A percentile compares a stretch with the other conserved stretches of the same genome.
Conservation (phyloP, 2,888 invertebrate genomes). For the Cistogaster globosa region DNA sequence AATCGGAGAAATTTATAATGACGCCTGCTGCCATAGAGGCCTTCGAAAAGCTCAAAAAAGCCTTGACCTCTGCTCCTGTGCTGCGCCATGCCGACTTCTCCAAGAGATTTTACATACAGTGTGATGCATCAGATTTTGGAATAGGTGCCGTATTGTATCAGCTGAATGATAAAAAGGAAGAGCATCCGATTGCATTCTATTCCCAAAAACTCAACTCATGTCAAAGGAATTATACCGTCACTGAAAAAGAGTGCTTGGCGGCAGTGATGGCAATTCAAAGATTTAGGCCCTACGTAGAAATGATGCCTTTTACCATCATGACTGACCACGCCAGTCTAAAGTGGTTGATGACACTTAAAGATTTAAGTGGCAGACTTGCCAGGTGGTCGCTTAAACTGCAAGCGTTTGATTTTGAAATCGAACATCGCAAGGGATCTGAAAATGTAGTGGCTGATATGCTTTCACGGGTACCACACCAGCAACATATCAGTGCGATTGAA, state of each 20-base stretch:
- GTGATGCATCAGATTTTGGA: too few species aligned
- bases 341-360: conserved; percentile 18
- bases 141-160: too few species aligned
- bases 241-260: background rate
- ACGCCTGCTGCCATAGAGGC: too few species aligned
- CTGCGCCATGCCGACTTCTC: too few species aligned
- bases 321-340: conserved; percentile 25
- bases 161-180: too few species aligned
- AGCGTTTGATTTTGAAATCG: conserved; percentile 12
- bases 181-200: conserved; percentile 1
- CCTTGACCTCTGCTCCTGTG: too few species aligned
- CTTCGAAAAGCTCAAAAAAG: too few species aligned
- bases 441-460: conserved; percentile 16
- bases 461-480: background rate
- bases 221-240: background rate
- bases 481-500: background rate
- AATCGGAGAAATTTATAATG: too few species aligned
- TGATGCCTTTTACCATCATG: background rate
- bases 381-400: conserved; percentile 10
- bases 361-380: conserved; percentile 16
- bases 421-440: conserved; percentile 11
- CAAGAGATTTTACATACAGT: too few species aligned
- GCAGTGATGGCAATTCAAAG: background rate
- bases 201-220: background rate
- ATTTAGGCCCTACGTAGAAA: background rate